phyloP scores from a whole-genome alignment of 1,140 invertebrate species.

The Forficula auricularia region DNA sequence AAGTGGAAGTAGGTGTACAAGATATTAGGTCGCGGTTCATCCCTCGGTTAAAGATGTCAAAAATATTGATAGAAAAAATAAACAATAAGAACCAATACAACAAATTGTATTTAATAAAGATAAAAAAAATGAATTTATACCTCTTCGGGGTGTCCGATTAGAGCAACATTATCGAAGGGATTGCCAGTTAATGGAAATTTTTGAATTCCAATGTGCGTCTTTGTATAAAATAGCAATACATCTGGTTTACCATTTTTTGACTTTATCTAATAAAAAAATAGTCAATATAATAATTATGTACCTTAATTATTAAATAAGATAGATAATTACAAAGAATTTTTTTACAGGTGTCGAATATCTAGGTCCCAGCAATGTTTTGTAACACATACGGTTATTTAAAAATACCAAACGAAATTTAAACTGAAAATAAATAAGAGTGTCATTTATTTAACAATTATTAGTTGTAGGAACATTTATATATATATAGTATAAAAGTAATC shows the following conservation, averaged over 20 bases:
- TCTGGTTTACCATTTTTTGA: slow-evolving; percentile 17
- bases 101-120: background rate
- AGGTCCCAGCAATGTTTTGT: background rate
- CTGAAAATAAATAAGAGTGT: too few relatives aligned
- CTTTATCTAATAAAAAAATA: slow-evolving; percentile 16
- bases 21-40: background rate
- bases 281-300: slow-evolving; percentile 1
- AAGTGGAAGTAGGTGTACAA: too few relatives aligned
- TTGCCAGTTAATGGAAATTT: slow-evolving; percentile 51
- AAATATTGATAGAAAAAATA: background rate
- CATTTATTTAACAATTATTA: too few relatives aligned
- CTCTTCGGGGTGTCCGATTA: slow-evolving; percentile 42
- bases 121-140: slow-evolving; percentile 18
- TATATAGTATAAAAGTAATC: too few relatives aligned
- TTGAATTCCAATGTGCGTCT: slow-evolving; percentile 46
- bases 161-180: slow-evolving; percentile 45
- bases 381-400: background rate
- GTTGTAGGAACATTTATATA: too few relatives aligned
- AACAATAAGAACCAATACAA: background rate
- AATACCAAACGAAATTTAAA: background rate
- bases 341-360: slow-evolving; percentile 1
- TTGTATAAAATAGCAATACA: slow-evolving; percentile 42
- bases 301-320: background rate
- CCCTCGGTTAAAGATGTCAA: background rate
- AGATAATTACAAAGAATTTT: background rate